A percentile compares a stretch with the other conserved stretches of the same genome.
phyloP scores from a whole-genome alignment of 2,888 invertebrate species.

The Thera britannica region DNA sequence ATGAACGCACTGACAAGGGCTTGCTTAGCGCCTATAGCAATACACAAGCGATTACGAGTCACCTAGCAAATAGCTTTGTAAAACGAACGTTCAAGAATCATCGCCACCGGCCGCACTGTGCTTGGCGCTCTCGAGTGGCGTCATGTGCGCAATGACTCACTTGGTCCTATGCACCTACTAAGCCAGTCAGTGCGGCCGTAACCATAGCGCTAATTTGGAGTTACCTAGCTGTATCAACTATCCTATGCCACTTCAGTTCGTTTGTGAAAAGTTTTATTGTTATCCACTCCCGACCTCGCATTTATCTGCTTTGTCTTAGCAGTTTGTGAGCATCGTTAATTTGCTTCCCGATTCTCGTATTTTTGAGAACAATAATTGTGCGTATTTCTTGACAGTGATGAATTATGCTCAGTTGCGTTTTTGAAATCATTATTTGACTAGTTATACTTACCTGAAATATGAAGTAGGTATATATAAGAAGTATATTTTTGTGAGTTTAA shows the following conservation, averaged over 20 bases:
- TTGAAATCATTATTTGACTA: background rate
- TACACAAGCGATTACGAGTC: no score
- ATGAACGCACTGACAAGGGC: no score
- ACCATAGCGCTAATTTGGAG: background rate
- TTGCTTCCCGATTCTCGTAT: slow-evolving; percentile 21
- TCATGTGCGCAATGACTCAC: no score
- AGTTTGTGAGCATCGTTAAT: slow-evolving; percentile 24
- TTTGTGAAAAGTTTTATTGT: slow-evolving; percentile 34
- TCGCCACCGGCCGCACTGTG: no score
- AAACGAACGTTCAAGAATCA: no score
- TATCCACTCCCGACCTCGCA: slow-evolving; percentile 25
- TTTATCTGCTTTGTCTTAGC: slow-evolving; percentile 33
- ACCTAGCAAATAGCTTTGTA: no score
- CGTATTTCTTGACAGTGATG: slow-evolving; percentile 1
- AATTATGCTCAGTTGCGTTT: background rate
- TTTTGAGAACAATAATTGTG: slow-evolving; percentile 14
- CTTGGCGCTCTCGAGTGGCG: no score
- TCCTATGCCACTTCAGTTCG: slow-evolving; percentile 11
- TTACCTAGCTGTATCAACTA: slow-evolving; percentile 18
- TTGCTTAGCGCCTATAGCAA: no score
- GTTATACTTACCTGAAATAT: background rate
- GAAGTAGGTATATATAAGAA: background rate
- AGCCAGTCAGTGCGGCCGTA: no score
- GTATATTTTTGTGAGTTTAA: no score
- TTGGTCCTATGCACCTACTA: no score